phyloP scores from a whole-genome alignment of 1,140 invertebrate species.

The Conus ventricosus region DNA sequence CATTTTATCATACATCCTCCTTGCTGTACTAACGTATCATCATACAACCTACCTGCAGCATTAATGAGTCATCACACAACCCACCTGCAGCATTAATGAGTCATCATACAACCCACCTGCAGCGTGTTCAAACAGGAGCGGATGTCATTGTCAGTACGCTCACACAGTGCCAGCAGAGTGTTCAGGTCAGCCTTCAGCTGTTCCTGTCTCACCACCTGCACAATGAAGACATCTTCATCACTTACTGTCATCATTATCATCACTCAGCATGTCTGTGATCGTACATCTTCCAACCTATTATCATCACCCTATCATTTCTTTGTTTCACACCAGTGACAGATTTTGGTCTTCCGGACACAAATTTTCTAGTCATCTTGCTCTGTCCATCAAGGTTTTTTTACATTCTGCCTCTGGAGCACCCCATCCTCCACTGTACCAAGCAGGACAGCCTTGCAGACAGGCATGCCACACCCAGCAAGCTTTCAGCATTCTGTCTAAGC shows the following conservation, averaged over 20 bases:
- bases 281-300: neutral
- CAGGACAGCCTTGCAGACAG: too few relatives aligned
- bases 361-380: too few relatives aligned
- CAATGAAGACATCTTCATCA: slow-evolving; percentile 52
- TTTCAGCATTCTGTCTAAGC: too few relatives aligned
- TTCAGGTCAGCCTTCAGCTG: slow-evolving; percentile 83
- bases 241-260: neutral
- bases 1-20: too few relatives aligned
- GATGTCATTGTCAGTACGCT: slow-evolving; percentile 91
- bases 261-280: neutral
- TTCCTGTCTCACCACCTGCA: slow-evolving; percentile 82
- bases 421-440: too few relatives aligned
- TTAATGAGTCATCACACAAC: neutral
- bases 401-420: too few relatives aligned
- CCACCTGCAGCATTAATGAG: too few relatives aligned
- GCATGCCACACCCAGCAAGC: too few relatives aligned
- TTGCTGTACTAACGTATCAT: too few relatives aligned
- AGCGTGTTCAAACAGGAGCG: slow-evolving; percentile 90
- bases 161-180: slow-evolving; percentile 83
- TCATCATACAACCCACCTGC: slow-evolving; percentile 76
- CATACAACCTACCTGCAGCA: neutral
- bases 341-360: too few relatives aligned
- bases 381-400: too few relatives aligned
- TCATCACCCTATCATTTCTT: neutral
- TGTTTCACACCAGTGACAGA: too few relatives aligned